Evolutionary conservation across 2,888 invertebrate genomes (phyloP).

Genomic region (Ditula angustiorana): DNA sequence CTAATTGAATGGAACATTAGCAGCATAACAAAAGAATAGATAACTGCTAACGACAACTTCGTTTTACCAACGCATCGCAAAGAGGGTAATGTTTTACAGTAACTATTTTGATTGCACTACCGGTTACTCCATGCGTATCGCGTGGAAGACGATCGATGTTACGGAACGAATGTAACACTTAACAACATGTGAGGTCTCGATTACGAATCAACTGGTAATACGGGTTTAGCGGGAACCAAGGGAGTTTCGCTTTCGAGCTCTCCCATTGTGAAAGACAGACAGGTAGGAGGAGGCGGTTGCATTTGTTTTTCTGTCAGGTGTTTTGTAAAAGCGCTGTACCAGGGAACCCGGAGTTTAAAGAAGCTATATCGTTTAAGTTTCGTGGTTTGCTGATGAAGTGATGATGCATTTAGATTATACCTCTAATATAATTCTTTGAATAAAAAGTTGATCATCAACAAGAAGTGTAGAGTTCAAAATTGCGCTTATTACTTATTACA

Average conservation of each 20-base stretch:
- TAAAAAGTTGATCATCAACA: not conserved
- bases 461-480: slow-evolving; percentile 6
- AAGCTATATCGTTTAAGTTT: not conserved
- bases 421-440: no score
- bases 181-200: slow-evolving; percentile 47
- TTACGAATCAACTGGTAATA: slow-evolving; percentile 53
- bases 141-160: slow-evolving; percentile 67
- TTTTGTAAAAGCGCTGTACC: not conserved
- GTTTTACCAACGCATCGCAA: slow-evolving; percentile 34
- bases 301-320: slow-evolving; percentile 3
- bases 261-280: slow-evolving; percentile 37
- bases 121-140: slow-evolving; percentile 56
- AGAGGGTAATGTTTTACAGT: slow-evolving; percentile 32
- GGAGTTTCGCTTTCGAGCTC: slow-evolving; percentile 33
- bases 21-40: not conserved
- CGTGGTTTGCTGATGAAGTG: not conserved
- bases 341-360: not conserved
- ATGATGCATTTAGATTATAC: not conserved
- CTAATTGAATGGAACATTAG: not conserved
- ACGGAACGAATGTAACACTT: slow-evolving; percentile 80
- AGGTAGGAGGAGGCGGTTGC: not conserved
- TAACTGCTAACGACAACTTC: not conserved
- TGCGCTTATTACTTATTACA: slow-evolving; percentile 13
- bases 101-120: slow-evolving; percentile 44
- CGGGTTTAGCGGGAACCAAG: slow-evolving; percentile 38